Evolutionary conservation across 2,113 vertebrate genomes (phyloP).

Genomic region (Sinosuthora webbiana): DNA sequence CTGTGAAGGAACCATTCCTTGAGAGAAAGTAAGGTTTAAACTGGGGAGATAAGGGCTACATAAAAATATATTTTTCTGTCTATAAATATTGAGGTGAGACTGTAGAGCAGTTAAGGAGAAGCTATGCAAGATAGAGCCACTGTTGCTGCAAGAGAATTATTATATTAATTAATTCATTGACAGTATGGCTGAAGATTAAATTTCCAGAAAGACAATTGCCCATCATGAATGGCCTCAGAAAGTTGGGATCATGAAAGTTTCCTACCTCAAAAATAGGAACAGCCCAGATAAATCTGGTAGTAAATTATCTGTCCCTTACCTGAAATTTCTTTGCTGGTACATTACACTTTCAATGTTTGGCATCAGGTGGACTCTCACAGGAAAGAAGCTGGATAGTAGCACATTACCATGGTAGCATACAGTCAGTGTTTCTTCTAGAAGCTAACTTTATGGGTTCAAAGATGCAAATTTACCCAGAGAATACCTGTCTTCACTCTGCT

Average conservation of each 20-base stretch:
- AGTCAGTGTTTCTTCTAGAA: background rate
- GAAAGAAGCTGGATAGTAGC: background rate
- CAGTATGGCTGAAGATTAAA: background rate
- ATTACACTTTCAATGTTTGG: background rate
- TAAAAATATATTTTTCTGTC: background rate
- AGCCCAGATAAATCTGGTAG: background rate
- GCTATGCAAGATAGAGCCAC: background rate
- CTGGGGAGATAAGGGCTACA: background rate
- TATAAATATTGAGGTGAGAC: background rate
- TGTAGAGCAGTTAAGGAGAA: background rate
- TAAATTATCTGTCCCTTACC: background rate
- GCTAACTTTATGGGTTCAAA: background rate
- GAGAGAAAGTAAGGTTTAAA: background rate
- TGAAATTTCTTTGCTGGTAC: background rate
- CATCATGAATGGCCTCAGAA: background rate
- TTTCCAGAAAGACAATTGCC: background rate
- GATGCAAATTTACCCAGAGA: background rate
- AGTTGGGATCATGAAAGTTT: background rate
- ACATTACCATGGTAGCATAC: background rate
- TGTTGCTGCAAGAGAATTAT: background rate
- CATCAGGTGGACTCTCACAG: background rate
- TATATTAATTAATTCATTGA: background rate
- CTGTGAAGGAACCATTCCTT: background rate
- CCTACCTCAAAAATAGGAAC: background rate
- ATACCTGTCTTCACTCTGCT: slow-evolving; percentile 21